Base-by-base conservation (phyloP, 37 sponge, comb jelly and placozoan species). In the Haliclona indistincta region DNA sequence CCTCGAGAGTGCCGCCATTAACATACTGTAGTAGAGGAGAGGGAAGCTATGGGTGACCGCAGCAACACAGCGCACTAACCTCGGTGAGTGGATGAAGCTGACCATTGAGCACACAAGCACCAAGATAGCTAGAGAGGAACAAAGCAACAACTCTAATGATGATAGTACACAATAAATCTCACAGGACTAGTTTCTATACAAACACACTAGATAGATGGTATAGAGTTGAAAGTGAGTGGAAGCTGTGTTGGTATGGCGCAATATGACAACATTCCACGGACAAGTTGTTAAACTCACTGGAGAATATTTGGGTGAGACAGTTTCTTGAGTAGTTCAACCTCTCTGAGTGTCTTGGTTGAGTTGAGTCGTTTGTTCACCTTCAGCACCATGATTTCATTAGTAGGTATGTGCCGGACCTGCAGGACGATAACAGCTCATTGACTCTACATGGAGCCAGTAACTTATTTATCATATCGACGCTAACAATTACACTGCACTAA, bases 41-140 rank as follows among this genome's bases (percentile, higher is more conserved):
- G n/a, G 41, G n/a, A 44, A 23, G 38, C 20, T 4, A 56, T 72
- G 17, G 7, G 56, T 26, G 26, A 30, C 13, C 38, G 38, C 15
- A 8, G 8, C 8, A 11, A n/a, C 10, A n/a, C 5, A 11, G 19
- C 30, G 4, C n/a, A 39, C 69, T 62, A 51, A 92, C 93, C 89
- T 93, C 93, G 35, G 82, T 84, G 35, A 93, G 82, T 33, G 93
- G 89, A 56, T 93, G 93, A 10, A 93, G 74, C 65, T 93, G 89
- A 26, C 89, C 93, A 71, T 84, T 76, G 40, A 56, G 73, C 2
- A 93, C 78, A 76, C 93, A 93, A 0, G 87, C 86, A 3, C 93
- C 93, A 54, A 83, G 25, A 54, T 87, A 88, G 35, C 93, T 93
- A 67, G 1, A 66, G 60, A 22, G 4, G 8, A 72, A 3, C 52